These are phyloP conservation scores for Paratilapia polleni DNA, from an alignment of 2,113 vertebrate species.

Conservation along the genomic window DNA sequence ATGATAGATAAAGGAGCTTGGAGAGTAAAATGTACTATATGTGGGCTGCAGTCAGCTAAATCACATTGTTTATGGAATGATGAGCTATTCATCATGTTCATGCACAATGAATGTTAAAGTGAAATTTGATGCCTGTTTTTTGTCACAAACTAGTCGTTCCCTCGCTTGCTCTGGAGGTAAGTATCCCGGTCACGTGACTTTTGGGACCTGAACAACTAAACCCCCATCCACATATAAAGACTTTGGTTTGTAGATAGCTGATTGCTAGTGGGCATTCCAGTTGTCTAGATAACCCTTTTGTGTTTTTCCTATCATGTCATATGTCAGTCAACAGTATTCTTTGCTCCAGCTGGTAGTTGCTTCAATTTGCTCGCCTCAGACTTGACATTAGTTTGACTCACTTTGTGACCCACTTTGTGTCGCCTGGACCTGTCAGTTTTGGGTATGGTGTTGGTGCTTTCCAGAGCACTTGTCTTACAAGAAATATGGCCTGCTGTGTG, in stretches of 20 bases:
- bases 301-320: neutral
- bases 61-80: neutral
- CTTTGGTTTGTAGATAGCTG: neutral
- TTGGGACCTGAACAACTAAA: neutral
- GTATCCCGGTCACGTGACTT: neutral
- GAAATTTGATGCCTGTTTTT: neutral
- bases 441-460: rapidly evolving
- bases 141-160: neutral
- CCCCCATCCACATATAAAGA: too few relatives aligned
- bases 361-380: neutral
- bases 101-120: neutral
- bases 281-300: neutral
- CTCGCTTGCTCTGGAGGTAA: neutral
- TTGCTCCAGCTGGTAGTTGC: neutral
- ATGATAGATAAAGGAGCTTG: neutral
- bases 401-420: neutral
- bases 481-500: rapidly evolving
- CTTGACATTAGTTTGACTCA: neutral
- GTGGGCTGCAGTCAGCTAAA: neutral
- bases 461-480: too few relatives aligned
- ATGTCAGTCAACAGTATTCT: rapidly evolving
- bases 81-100: neutral
- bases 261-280: neutral
- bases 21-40: neutral
- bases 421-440: neutral